Percentiles rank a stretch among this genome's conserved stretches.
Conservation (phyloP, 92 coral and sea anemone genomes). For the Zoanthus gigantus region DNA sequence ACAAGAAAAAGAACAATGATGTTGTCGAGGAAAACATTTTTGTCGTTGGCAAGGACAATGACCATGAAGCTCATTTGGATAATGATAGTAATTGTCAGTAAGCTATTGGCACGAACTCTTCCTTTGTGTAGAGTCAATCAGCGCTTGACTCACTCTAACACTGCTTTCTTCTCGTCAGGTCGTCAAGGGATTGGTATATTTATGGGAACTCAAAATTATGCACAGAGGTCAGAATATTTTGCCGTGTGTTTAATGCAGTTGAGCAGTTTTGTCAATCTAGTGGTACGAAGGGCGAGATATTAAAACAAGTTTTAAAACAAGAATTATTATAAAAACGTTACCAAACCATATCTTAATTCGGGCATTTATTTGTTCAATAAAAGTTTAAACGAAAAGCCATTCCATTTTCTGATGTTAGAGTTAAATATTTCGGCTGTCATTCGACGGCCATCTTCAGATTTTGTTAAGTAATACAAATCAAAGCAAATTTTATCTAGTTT, state of each 20-base stretch:
- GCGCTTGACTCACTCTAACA: neutral
- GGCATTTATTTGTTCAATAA: too few relatives aligned
- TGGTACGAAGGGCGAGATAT: neutral
- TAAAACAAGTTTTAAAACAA: neutral
- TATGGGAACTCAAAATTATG: slow-evolving; percentile 98
- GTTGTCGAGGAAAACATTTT: too few relatives aligned
- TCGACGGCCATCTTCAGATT: too few relatives aligned
- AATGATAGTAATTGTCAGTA: neutral
- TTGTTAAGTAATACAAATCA: too few relatives aligned
- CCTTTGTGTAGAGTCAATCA: neutral
- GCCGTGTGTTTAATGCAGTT: neutral
- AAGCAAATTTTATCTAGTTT: too few relatives aligned
- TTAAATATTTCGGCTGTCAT: too few relatives aligned
- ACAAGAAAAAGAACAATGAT: too few relatives aligned
- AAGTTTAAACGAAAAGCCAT: too few relatives aligned
- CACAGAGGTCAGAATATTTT: slow-evolving; percentile 82
- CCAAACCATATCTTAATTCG: too few relatives aligned
- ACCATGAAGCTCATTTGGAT: neutral
- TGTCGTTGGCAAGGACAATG: neutral
- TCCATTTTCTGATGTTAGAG: too few relatives aligned
- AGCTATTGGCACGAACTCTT: neutral
- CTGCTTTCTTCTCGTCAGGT: slow-evolving; percentile 69
- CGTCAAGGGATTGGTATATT: slow-evolving; percentile 92
- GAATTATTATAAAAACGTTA: too few relatives aligned
- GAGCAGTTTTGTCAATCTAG: neutral